These are phyloP conservation scores for Neoarius graeffei DNA, from an alignment of 2,113 vertebrate species.

Conservation along the genomic window DNA sequence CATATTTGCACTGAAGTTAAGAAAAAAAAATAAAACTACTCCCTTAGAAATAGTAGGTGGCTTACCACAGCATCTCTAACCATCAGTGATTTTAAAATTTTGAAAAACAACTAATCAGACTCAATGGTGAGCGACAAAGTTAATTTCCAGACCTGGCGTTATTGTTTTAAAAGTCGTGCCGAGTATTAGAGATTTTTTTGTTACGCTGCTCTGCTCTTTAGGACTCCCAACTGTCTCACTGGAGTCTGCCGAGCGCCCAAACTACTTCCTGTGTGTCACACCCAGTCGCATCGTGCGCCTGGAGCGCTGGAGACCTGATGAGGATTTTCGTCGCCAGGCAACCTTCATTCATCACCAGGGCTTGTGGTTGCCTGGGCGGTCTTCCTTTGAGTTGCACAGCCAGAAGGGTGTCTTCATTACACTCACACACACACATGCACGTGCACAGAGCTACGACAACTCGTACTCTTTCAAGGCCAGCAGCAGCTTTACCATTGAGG, in stretches of 20 bases:
- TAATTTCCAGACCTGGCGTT: not conserved
- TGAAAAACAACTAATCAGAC: not conserved
- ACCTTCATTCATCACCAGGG: conserved; percentile 93
- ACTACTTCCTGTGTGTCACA: conserved; percentile 86
- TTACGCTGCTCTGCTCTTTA: conserved; percentile 52
- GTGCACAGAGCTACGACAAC: conserved; percentile 82
- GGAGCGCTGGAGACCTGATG: conserved; percentile 82
- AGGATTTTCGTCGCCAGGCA: conserved; percentile 78
- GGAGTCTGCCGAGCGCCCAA: conserved; percentile 94
- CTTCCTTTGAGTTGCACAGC: conserved; percentile 85
- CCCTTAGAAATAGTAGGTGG: too few species aligned
- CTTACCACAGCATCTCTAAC: not conserved
- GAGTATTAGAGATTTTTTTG: not conserved
- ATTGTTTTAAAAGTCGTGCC: not conserved
- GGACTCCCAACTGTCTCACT: conserved; percentile 85
- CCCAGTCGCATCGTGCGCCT: conserved; percentile 74
- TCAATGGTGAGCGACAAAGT: not conserved
- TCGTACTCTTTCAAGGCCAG: conserved; percentile 85
- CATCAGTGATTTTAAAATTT: not conserved
- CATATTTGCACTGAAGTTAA: not conserved
- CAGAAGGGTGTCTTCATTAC: conserved; percentile 88
- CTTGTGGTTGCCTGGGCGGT: conserved; percentile 85
- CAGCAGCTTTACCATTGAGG: conserved; percentile 91
- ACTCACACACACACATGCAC: conserved; percentile 75
- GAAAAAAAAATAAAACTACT: not conserved